These are phyloP conservation scores for Notodonta ziczac DNA, from an alignment of 2,888 invertebrate genomes.

Conservation along the genomic window DNA sequence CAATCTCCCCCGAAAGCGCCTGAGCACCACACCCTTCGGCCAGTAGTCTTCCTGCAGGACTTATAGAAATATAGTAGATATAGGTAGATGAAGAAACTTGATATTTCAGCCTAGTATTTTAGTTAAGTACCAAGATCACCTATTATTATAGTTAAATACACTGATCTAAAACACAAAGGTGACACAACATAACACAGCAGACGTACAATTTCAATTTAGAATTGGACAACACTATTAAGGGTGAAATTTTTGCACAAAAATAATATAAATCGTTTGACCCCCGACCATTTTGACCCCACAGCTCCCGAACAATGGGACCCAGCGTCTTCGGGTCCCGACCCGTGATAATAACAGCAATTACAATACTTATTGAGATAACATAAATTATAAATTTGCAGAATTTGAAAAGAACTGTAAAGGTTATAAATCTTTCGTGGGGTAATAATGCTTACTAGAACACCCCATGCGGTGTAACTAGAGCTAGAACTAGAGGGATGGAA, in stretches of 20 bases:
- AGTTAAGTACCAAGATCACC: too few relatives aligned
- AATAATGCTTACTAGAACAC: conserved; percentile 14
- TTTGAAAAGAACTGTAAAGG: conserved; percentile 36
- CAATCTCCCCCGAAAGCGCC: too few relatives aligned
- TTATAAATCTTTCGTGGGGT: conserved; percentile 41
- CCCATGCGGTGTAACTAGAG: not conserved
- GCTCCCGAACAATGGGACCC: conserved; percentile 53
- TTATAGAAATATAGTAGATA: too few relatives aligned
- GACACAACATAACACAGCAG: conserved; percentile 19
- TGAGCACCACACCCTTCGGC: too few relatives aligned
- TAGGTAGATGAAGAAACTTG: too few relatives aligned
- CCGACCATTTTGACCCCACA: conserved; percentile 77
- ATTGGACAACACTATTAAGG: conserved; percentile 62
- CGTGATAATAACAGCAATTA: conserved; percentile 77
- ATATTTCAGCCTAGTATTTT: too few relatives aligned
- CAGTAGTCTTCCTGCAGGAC: too few relatives aligned
- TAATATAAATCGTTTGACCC: conserved; percentile 75
- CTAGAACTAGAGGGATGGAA: not conserved
- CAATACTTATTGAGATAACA: conserved; percentile 76
- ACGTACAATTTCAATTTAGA: conserved; percentile 35
- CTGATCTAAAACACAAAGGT: not conserved
- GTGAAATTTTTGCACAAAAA: conserved; percentile 64
- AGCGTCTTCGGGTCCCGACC: conserved; percentile 77
- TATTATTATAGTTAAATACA: too few relatives aligned
- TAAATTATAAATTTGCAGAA: conserved; percentile 74